Evolutionary conservation across 1,140 invertebrate genomes (phyloP), one percentile per base, ranked within the genome.

Genomic region (Brachionus sp.): DNA sequence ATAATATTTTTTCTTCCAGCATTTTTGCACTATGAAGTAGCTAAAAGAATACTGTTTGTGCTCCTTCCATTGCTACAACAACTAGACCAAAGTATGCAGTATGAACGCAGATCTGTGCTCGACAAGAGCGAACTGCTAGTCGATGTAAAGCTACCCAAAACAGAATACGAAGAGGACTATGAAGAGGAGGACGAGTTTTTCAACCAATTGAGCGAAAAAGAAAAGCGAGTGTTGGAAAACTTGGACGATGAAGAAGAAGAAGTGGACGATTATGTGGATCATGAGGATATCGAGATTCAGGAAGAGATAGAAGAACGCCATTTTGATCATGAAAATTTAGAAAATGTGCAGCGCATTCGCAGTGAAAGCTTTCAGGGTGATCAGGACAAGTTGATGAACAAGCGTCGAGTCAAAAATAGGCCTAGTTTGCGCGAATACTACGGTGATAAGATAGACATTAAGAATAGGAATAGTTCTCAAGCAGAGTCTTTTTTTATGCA

Each of bases 1-100:
- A 39, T 80, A 23, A 44, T 80, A 23, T 80, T 80, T 23, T 80
- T 80, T 39, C 29, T 80, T 39, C 77, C 77, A n/a, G 77, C 77
- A 16, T 19, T 80, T 19, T 16, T 80, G 16, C 57, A 80, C 29
- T 80, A 80, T 19, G 7, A 80, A 57, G 33, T 80, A 23, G 33
- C 50, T 10, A 57, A 66, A 10, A 57, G 25, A 57, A 5, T 80
- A 5, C 23, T 80, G 19, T 44, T 57, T 9, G 53, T 57, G 35
- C 16, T 44, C 9, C 39, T 80, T 37, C 77, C 77, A 66, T 12
- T 80, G 5, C 39, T 80, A n/a, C 50, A 80, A 33, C 77, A 80
- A 23, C 29, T 80, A 3, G 77, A 80, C 29, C 77, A 80, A 23
- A 80, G 77, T 12, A 80, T 80, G 77, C 33, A 80, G 19, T 80